Base-by-base conservation (phyloP, 2,888 invertebrate species). In the Vannuccia rotundouncinata region DNA sequence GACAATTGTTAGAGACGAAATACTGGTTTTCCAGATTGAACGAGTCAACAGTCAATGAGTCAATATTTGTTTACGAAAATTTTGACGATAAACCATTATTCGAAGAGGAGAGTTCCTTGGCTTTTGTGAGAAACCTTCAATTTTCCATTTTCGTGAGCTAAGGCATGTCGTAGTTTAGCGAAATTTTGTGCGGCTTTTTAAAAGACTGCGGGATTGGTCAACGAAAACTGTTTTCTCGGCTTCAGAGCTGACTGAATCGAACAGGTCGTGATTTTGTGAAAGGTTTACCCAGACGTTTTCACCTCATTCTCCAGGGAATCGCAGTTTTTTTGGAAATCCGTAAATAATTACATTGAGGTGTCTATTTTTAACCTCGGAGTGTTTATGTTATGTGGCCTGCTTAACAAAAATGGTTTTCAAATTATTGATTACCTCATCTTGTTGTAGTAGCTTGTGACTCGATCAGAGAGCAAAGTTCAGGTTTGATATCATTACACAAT, bases 371-470 rank as follows among this genome's bases (percentile, higher is more conserved):
- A 17, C 45, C 45, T 45, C 45, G 45, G 45, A 5, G 17, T 17
- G 45, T 45, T 45, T 17, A 45, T 45, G 45, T 45, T 45, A 5
- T 45, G 45, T 45, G 45, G 45, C 45, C 45, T 45, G 45, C 45
- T 45, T 45, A 17, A 45, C 17, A 45, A 45, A 10, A 45, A 45
- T 45, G 45, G 45, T 45, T 45, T 45, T 45, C 45, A 45, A 45
- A 45, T 66, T 66, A 66, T 66, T 17, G 66, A 66, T 66, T 66
- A 66, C 10, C 66, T 66, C 66, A 66, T 66, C 66, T 66, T 66
- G 66, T 66, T 66, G 66, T 66, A 66, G 66, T 66, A 66, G 66
- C 66, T 66, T 66, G 66, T 66, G 66, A 66, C 66, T 66, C 66
- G 66, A 66, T 66, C 25, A 66, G 66, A 66, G 66, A 66, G 66